These are phyloP conservation scores for Ammodytes marinus DNA, from an alignment of 2,113 vertebrate species.

Conservation along the genomic window DNA sequence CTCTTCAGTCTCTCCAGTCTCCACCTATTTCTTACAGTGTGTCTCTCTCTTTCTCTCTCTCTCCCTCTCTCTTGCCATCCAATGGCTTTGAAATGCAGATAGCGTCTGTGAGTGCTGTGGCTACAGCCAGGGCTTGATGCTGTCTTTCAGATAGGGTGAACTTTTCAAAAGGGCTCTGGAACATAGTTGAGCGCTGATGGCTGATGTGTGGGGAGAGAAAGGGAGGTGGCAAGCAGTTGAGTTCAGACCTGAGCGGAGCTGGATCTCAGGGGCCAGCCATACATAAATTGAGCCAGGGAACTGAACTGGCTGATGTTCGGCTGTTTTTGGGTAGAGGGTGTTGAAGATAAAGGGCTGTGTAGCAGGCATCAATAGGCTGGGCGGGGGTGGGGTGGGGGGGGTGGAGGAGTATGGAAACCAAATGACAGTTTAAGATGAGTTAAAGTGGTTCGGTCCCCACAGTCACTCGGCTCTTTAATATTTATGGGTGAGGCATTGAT, in stretches of 20 bases:
- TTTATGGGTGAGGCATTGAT: slow-evolving; percentile 44
- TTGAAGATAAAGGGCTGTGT: slow-evolving; percentile 4
- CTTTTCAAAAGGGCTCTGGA: slow-evolving; percentile 62
- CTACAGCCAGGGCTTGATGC: slow-evolving; percentile 62
- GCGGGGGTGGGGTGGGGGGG: background rate
- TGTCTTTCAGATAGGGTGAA: slow-evolving; percentile 73
- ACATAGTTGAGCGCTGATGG: slow-evolving; percentile 46
- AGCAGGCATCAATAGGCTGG: slow-evolving; percentile 6
- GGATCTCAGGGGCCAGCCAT: slow-evolving; percentile 53
- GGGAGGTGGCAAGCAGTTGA: slow-evolving; percentile 37
- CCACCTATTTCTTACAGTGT: background rate
- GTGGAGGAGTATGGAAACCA: background rate
- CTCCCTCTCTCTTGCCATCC: slow-evolving; percentile 16
- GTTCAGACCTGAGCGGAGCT: slow-evolving; percentile 45
- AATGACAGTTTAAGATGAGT: slow-evolving; percentile 1
- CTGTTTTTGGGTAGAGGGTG: slow-evolving; percentile 40
- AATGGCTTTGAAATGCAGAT: slow-evolving; percentile 76
- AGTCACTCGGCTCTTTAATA: slow-evolving; percentile 33
- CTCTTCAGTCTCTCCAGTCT: background rate
- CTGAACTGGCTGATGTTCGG: slow-evolving; percentile 42
- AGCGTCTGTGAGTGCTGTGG: slow-evolving; percentile 47
- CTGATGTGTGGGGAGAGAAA: slow-evolving; percentile 19
- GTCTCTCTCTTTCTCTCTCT: background rate
- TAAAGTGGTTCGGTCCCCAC: background rate
- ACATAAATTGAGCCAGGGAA: slow-evolving; percentile 67